Percentiles rank a stretch among this genome's conserved stretches.
These are phyloP conservation scores for Perdita meconis DNA, from an alignment of 2,888 invertebrate species.

Conservation along the genomic window DNA sequence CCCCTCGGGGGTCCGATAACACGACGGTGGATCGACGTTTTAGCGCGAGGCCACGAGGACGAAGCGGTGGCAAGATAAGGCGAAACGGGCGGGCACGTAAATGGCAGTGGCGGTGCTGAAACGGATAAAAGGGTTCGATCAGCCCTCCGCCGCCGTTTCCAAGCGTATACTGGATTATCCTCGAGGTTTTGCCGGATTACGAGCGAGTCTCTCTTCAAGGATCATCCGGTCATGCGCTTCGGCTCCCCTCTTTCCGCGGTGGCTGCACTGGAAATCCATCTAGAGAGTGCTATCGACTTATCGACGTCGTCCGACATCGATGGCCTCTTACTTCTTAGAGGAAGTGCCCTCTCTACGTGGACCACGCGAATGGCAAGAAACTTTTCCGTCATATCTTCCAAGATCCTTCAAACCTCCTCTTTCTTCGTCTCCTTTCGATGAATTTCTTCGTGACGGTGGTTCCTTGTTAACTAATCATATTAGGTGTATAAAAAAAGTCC, in stretches of 20 bases:
- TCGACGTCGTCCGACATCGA: constrained; percentile 52
- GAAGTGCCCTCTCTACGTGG: constrained; percentile 3
- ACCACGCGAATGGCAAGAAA: constrained; percentile 8
- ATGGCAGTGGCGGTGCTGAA: constrained; percentile 60
- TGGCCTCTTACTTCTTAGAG: constrained; percentile 26
- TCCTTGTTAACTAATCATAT: neutral
- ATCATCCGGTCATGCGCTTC: constrained; percentile 59
- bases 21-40: constrained; percentile 68
- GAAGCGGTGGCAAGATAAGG: constrained; percentile 62
- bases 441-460: neutral
- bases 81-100: constrained; percentile 62
- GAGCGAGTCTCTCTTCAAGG: constrained; percentile 51
- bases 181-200: constrained; percentile 70
- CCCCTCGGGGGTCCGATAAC: constrained; percentile 54
- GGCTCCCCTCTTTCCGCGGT: constrained; percentile 10
- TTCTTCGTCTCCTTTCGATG: neutral
- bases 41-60: constrained; percentile 64
- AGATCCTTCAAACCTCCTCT: neutral
- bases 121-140: constrained; percentile 72
- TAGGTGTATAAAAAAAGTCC: too few relatives aligned
- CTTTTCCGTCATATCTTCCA: constrained; percentile 19
- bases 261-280: constrained; percentile 47
- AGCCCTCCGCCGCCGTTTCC: constrained; percentile 29
- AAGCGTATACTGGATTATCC: constrained; percentile 71
- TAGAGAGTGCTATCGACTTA: constrained; percentile 57